A percentile compares a stretch with the other conserved stretches of the same genome.
phyloP scores from a whole-genome alignment of 2,888 invertebrate genomes.

The Asteroscopus sphinx region DNA sequence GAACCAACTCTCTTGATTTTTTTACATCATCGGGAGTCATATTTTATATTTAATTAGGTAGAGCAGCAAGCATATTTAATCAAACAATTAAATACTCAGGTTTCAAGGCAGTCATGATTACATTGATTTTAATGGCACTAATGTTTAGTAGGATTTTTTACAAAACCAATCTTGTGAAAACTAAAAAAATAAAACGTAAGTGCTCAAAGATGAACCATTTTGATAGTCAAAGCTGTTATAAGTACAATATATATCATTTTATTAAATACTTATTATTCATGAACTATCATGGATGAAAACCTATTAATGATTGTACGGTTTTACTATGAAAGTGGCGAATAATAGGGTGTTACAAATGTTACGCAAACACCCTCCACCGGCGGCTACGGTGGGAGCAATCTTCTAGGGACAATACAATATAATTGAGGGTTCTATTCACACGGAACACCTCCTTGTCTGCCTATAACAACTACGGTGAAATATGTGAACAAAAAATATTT shows the following conservation, averaged over 20 bases:
- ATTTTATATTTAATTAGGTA: neutral
- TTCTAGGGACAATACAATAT: slow-evolving; percentile 71
- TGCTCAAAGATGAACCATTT: neutral
- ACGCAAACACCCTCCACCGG: slow-evolving; percentile 64
- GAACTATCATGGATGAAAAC: slow-evolving; percentile 15
- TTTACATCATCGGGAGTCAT: neutral
- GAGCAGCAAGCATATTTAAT: neutral
- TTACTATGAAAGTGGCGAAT: slow-evolving; percentile 58
- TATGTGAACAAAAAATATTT: slow-evolving; percentile 84
- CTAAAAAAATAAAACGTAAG: neutral
- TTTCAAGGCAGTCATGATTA: neutral
- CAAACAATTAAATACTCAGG: neutral
- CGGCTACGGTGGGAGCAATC: slow-evolving; percentile 54
- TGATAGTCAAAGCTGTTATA: neutral
- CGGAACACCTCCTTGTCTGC: slow-evolving; percentile 74
- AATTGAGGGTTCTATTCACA: slow-evolving; percentile 78
- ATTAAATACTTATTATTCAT: slow-evolving; percentile 13
- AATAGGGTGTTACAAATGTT: slow-evolving; percentile 62
- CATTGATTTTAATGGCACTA: no score
- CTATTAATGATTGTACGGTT: slow-evolving; percentile 15
- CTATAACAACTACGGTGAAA: slow-evolving; percentile 76
- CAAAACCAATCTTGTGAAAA: neutral
- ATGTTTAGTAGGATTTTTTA: no score
- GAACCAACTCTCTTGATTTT: slow-evolving; percentile 6
- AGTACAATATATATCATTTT: neutral